Conservation (phyloP, 2,797 vertebrate species). For the Darevskia nairensis region DNA sequence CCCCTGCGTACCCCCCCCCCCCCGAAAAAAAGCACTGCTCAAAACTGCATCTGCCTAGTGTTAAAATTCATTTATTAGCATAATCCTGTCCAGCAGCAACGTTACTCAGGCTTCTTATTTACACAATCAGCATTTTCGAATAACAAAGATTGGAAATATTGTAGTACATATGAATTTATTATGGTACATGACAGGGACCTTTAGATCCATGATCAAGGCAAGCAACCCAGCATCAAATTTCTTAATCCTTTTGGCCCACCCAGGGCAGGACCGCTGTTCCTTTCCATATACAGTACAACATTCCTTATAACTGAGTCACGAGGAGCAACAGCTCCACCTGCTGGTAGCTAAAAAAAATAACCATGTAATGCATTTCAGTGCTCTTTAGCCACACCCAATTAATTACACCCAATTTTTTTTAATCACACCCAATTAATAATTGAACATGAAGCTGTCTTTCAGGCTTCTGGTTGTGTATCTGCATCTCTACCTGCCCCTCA, state of each 20-base stretch:
- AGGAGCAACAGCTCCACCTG: neutral
- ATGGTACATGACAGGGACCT: too few relatives aligned
- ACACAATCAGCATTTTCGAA: neutral
- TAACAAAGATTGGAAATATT: neutral
- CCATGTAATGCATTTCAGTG: neutral
- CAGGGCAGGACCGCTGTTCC: too few relatives aligned
- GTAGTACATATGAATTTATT: too few relatives aligned
- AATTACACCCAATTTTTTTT: too few relatives aligned
- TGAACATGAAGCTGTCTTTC: too few relatives aligned
- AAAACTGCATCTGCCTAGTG: neutral
- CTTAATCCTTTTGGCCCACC: too few relatives aligned
- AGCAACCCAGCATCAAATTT: neutral
- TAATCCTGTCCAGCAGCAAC: neutral
- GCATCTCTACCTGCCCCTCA: too few relatives aligned
- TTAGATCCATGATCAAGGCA: neutral
- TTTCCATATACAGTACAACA: too few relatives aligned
- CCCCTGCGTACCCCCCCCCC: too few relatives aligned
- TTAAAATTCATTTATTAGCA: constrained; percentile 3
- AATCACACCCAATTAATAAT: neutral
- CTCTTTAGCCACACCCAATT: neutral
- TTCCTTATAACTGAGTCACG: neutral
- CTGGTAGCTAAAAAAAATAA: neutral
- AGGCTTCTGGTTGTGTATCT: too few relatives aligned
- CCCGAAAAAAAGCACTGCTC: neutral
- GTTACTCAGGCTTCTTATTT: neutral